Percentiles rank a stretch among this genome's conserved stretches.
phyloP scores from a whole-genome alignment of 2,797 vertebrate species.

The Anabacerthia variegaticeps region DNA sequence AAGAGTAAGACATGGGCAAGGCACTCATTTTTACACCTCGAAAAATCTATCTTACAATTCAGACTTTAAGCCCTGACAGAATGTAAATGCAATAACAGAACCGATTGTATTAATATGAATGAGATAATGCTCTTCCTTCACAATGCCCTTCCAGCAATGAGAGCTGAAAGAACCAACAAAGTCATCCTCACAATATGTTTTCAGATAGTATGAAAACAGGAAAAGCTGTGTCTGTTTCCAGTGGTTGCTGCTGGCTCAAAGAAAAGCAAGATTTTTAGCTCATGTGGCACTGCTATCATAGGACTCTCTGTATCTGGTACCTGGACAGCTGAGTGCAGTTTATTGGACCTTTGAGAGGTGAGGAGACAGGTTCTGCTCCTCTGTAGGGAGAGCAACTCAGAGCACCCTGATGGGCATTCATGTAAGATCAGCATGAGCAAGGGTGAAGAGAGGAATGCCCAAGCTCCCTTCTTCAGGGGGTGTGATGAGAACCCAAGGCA shows the following conservation, averaged over 20 bases:
- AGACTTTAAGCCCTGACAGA: neutral
- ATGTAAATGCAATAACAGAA: neutral
- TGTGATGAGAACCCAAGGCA: neutral
- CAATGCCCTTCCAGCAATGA: neutral
- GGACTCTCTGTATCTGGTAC: neutral
- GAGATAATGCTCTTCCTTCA: neutral
- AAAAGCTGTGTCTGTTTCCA: neutral
- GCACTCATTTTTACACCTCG: neutral
- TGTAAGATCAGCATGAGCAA: neutral
- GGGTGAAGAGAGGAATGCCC: neutral
- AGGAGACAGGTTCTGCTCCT: neutral
- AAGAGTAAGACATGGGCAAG: neutral
- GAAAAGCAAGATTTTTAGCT: neutral
- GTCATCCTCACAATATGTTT: fast-evolving
- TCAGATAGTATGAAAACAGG: neutral
- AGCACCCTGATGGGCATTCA: neutral
- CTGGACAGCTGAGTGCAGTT: neutral
- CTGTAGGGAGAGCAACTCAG: neutral
- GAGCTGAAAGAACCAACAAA: neutral
- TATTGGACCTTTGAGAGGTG: neutral
- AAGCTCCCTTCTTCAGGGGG: neutral
- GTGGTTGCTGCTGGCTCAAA: neutral
- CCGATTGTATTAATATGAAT: neutral
- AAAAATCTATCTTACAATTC: neutral
- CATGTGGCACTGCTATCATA: fast-evolving